A percentile compares a stretch with the other conserved stretches of the same genome.
phyloP scores from a whole-genome alignment of 1,140 invertebrate genomes.

The Aphaenogaster rudis region DNA sequence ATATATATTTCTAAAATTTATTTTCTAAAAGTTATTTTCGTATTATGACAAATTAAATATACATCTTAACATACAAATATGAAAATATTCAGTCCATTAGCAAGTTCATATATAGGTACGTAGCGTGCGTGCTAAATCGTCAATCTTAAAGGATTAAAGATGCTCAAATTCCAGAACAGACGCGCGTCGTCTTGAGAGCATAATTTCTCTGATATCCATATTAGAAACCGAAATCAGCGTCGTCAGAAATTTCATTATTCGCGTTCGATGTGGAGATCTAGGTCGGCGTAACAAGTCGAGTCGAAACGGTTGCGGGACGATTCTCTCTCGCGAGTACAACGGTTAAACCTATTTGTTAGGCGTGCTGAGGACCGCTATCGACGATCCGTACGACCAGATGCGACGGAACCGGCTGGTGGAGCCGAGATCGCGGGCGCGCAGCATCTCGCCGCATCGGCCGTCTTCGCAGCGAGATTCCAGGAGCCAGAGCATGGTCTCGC shows the following conservation, averaged over 20 bases:
- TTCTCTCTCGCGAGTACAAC: constrained; percentile 22
- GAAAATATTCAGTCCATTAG: not conserved
- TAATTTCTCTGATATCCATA: constrained; percentile 9
- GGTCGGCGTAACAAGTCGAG: constrained; percentile 10
- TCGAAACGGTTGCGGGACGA: not conserved
- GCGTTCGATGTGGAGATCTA: constrained; percentile 30
- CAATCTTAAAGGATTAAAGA: constrained; percentile 11
- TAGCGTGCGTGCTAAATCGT: not conserved
- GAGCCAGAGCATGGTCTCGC: constrained; percentile 86
- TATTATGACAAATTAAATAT: not conserved
- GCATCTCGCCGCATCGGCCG: constrained; percentile 88
- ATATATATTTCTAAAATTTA: not conserved
- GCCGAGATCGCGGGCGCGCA: constrained; percentile 88
- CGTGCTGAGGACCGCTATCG: constrained; percentile 81
- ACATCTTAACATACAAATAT: not conserved
- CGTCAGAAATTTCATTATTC: constrained; percentile 14
- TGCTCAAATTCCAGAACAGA: not conserved
- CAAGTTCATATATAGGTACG: not conserved
- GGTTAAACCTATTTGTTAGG: constrained; percentile 72
- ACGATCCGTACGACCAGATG: constrained; percentile 94
- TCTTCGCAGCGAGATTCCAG: constrained; percentile 86
- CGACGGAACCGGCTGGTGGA: constrained; percentile 90
- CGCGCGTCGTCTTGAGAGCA: not conserved
- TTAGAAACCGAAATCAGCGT: constrained; percentile 1
- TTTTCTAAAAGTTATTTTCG: not conserved